Conservation (phyloP, 2,797 vertebrate genomes). For the Aselliscus stoliczkanus region DNA sequence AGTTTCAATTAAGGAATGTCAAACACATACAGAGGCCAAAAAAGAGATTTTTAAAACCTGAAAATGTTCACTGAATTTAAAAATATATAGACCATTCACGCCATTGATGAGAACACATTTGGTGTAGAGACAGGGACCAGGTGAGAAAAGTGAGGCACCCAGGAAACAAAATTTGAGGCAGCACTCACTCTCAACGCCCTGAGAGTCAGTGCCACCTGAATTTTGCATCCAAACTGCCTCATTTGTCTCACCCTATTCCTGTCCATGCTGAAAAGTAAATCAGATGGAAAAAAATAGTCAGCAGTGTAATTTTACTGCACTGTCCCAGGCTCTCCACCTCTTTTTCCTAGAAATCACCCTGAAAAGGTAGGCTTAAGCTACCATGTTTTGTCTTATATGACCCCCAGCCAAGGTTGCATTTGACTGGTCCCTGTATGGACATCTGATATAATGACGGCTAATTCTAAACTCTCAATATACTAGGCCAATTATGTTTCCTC, state of each 20-base stretch:
- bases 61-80: neutral
- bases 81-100: neutral
- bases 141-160: neutral
- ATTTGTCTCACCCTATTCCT: neutral
- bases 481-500: neutral
- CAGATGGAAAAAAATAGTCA: neutral
- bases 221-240: rapidly evolving
- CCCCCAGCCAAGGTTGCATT: neutral
- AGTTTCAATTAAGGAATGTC: neutral
- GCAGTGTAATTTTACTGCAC: neutral
- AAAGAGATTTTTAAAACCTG: neutral
- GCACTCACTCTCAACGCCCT: neutral
- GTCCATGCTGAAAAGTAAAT: neutral
- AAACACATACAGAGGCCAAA: neutral
- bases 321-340: neutral
- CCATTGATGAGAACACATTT: neutral
- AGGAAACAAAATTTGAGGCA: neutral
- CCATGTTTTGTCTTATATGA: neutral
- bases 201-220: neutral
- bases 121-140: neutral
- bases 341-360: neutral
- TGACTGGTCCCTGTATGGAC: neutral
- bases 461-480: neutral
- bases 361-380: neutral
- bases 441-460: neutral